phyloP scores from a whole-genome alignment of 1,140 invertebrate species.

The Melanaphis sacchari region DNA sequence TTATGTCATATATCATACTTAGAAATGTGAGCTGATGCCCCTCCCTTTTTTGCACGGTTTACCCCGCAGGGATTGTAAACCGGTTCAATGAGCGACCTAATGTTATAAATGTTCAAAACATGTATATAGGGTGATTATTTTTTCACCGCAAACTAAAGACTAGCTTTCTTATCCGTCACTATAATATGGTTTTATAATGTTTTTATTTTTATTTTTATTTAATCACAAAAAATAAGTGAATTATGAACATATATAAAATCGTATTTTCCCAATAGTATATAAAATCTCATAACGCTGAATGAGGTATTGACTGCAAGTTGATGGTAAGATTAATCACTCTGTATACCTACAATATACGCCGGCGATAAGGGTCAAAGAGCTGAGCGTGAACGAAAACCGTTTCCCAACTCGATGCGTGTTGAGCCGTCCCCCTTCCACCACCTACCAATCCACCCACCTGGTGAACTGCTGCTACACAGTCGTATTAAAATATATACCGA shows the following conservation, averaged over 20 bases:
- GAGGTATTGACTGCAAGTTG: not conserved
- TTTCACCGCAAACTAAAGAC: not conserved
- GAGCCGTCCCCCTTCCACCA: not conserved
- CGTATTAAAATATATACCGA: not conserved
- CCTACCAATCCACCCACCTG: not conserved
- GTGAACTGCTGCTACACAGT: not conserved
- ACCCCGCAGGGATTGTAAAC: constrained; percentile 19
- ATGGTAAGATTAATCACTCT: not conserved
- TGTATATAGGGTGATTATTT: not conserved
- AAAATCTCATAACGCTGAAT: not conserved
- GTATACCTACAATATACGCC: not conserved
- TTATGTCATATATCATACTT: not conserved
- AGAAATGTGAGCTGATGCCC: not conserved
- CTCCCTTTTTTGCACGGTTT: not conserved
- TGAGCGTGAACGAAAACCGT: not conserved
- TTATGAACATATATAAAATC: not conserved
- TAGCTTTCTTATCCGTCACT: not conserved
- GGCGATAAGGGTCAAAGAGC: constrained; percentile 8
- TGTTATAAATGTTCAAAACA: not conserved
- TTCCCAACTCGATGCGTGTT: constrained; percentile 12
- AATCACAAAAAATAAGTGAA: not conserved
- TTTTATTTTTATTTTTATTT: not conserved
- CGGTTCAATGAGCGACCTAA: not conserved
- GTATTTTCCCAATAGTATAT: not conserved
- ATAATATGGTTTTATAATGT: not conserved